Evolutionary conservation across 2,888 invertebrate genomes (phyloP).

Genomic region (Spodoptera littoralis): DNA sequence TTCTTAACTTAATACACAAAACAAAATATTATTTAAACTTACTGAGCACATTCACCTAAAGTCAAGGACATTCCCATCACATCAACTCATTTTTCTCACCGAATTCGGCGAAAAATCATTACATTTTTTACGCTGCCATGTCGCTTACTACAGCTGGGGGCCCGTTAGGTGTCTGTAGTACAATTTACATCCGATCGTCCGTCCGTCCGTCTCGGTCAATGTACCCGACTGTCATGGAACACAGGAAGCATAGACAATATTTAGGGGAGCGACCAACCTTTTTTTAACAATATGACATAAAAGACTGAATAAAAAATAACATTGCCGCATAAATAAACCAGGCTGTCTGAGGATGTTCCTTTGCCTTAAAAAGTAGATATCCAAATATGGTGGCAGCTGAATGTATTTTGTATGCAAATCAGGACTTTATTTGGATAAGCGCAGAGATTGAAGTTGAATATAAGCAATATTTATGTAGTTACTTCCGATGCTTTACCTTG

Average conservation of each 20-base stretch:
- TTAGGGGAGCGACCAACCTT: slow-evolving; percentile 29
- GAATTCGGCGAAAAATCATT: slow-evolving; percentile 23
- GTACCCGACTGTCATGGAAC: slow-evolving; percentile 58
- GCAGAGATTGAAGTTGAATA: slow-evolving; percentile 17
- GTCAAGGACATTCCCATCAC: slow-evolving; percentile 36
- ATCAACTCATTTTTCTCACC: slow-evolving; percentile 11
- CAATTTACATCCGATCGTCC: slow-evolving; percentile 50
- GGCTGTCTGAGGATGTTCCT: slow-evolving; percentile 3
- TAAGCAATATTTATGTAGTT: slow-evolving; percentile 4
- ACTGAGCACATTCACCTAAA: slow-evolving; percentile 16
- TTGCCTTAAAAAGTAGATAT: slow-evolving; percentile 9
- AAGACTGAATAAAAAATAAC: slow-evolving; percentile 19
- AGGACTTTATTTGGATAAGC: slow-evolving; percentile 10
- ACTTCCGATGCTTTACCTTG: slow-evolving; percentile 15
- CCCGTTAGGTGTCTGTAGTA: slow-evolving; percentile 62
- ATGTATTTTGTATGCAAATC: slow-evolving; percentile 33
- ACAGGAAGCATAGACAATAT: slow-evolving; percentile 57
- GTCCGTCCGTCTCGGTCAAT: slow-evolving; percentile 57
- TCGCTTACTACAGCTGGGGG: slow-evolving; percentile 14
- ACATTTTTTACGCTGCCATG: slow-evolving; percentile 23
- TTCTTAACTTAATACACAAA: too few species aligned
- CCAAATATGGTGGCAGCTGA: slow-evolving; percentile 5
- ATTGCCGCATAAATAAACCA: slow-evolving; percentile 18
- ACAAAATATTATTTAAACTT: background rate
- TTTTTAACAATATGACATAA: slow-evolving; percentile 23